These are phyloP conservation scores for Drosophila percnosoma DNA, from an alignment of 2,888 invertebrate genomes.

Conservation along the genomic window DNA sequence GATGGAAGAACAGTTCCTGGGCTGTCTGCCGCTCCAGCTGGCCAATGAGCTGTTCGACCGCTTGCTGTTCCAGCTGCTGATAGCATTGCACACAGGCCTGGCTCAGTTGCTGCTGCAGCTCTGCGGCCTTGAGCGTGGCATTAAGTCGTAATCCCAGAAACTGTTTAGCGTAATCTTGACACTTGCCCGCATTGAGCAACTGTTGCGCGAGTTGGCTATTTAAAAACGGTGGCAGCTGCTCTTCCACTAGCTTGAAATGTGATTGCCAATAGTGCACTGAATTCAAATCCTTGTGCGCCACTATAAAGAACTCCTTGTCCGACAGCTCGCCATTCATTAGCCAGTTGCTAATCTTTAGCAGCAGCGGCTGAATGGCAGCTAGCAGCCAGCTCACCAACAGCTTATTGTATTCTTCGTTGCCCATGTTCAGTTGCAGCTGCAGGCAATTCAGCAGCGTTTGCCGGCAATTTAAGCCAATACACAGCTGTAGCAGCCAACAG, in stretches of 20 bases:
- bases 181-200: constrained; percentile 42
- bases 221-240: constrained; percentile 42
- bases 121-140: neutral
- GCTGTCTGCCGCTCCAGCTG: constrained; percentile 32
- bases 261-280: constrained; percentile 35
- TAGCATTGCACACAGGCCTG: constrained; percentile 6
- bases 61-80: constrained; percentile 17
- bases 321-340: constrained; percentile 34
- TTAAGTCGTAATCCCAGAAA: constrained; percentile 12
- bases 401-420: neutral
- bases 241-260: constrained; percentile 24
- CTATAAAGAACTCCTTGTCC: constrained; percentile 30
- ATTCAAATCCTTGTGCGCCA: neutral
- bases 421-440: constrained; percentile 21
- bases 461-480: neutral
- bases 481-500: constrained; percentile 40
- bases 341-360: constrained; percentile 34
- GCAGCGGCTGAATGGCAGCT: constrained; percentile 19
- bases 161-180: constrained; percentile 17
- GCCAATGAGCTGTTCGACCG: constrained; percentile 11
- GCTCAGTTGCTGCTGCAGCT: constrained; percentile 14
- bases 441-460: constrained; percentile 24
- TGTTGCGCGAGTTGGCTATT: neutral
- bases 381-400: constrained; percentile 41
- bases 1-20: constrained; percentile 9